Percentiles rank a stretch among this genome's conserved stretches.
These are phyloP conservation scores for Tenthredo notha DNA, from an alignment of 2,888 invertebrate genomes.

Conservation along the genomic window DNA sequence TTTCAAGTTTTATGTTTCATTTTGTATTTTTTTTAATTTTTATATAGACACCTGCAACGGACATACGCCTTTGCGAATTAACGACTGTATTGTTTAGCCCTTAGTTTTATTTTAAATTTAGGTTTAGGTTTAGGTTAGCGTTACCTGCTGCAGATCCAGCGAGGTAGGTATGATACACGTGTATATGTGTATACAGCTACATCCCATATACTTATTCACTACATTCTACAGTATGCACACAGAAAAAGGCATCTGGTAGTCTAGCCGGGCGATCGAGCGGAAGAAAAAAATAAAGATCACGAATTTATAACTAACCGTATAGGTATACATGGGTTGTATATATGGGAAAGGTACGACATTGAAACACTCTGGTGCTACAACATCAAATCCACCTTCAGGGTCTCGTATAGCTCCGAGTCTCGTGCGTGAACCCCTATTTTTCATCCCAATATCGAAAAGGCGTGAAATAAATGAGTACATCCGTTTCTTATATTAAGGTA, in stretches of 20 bases:
- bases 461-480: background rate
- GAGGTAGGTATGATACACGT: conserved; percentile 1
- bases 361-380: background rate
- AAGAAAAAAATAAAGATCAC: conserved; percentile 30
- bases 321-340: background rate
- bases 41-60: conserved; percentile 14
- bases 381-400: background rate
- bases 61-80: conserved; percentile 24
- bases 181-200: background rate
- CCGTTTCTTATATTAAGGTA: background rate
- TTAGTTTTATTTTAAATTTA: background rate
- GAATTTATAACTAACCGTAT: conserved; percentile 36
- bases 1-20: too few relatives aligned
- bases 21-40: too few relatives aligned
- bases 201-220: background rate
- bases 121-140: background rate
- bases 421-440: background rate
- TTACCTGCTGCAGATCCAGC: conserved; percentile 16
- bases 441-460: background rate
- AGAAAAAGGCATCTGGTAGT: conserved; percentile 61
- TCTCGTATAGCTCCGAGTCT: background rate
- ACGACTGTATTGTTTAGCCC: conserved; percentile 22
- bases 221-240: background rate
- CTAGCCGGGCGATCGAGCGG: conserved; percentile 56
- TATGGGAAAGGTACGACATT: background rate